Base-by-base conservation (phyloP, 2,797 vertebrate genomes). In the Gallinago solitaria region DNA sequence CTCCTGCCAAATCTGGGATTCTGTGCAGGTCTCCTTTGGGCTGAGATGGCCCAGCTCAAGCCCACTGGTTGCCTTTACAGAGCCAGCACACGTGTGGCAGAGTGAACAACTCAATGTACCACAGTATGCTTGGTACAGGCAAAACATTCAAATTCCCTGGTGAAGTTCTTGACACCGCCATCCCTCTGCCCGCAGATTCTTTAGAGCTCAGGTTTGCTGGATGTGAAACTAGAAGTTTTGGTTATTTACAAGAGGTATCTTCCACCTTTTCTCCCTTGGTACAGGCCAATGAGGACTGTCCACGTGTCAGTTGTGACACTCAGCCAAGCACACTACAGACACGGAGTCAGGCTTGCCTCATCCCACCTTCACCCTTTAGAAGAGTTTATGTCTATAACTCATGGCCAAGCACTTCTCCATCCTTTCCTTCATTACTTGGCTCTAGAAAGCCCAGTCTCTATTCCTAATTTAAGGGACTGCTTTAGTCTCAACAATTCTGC, bases 41-140 rank as follows among this genome's bases (percentile, higher is more conserved):
- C 48, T 4, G 17, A 57, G 53, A 32, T 9, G 21, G 18, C 57
- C 0, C 0, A 63, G 43, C 39, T 27, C 11, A 35, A 78, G 43
- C 48, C 16, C 65, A 21, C 3, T 2, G 6, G 23, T 17, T 54
- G 19, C 27, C 53, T 48, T 37, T 16, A 9, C 5, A 48, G 37
- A 69, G 51, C 50, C 13, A 12, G 6, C 48, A 43, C 56, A 39
- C 4, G 2, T 0, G 0, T 4, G 23, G 24, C 28, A 50, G 1
- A 0, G 18, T 41, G 30, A 39, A 25, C 35, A 60, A 18, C 20
- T 8, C 20, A 61, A 19, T 7, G 61, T n/a, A 32, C 7, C 23
- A 51, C 25, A 20, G 3, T 1, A 2, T 21, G 21, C 25, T 33
- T 5, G 7, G 20, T 23, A 16, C 48, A 35, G 9, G 9, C 10